Evolutionary conservation across 2,113 vertebrate species (phyloP).

Genomic region (Corythoichthys haematopterus): DNA sequence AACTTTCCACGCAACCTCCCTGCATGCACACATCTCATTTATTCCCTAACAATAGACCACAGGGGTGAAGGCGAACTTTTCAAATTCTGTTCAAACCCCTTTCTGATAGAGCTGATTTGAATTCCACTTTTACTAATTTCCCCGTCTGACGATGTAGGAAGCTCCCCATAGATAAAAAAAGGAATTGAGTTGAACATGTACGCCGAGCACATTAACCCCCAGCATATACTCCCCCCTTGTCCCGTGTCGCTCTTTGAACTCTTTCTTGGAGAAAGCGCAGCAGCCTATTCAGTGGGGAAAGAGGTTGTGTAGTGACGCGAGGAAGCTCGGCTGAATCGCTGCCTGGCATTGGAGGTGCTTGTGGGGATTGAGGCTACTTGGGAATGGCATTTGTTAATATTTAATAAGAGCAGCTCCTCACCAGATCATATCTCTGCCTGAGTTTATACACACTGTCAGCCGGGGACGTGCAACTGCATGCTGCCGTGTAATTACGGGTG

Average conservation of each 20-base stretch:
- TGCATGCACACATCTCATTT: constrained; percentile 31
- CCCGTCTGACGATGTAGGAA: constrained; percentile 39
- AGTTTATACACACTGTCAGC: constrained; percentile 64
- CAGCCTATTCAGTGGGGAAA: constrained; percentile 64
- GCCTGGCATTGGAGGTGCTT: constrained; percentile 62
- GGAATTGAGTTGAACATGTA: constrained; percentile 54
- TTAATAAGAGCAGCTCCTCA: constrained; percentile 71
- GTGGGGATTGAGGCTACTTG: constrained; percentile 68
- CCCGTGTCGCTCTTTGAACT: constrained; percentile 65
- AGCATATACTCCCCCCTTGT: constrained; percentile 9
- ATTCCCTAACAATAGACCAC: constrained; percentile 50
- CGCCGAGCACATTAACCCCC: constrained; percentile 50
- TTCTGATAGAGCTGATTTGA: constrained; percentile 59
- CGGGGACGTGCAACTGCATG: constrained; percentile 58
- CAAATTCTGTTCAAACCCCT: constrained; percentile 48
- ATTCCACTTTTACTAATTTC: constrained; percentile 61
- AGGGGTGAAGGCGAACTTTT: constrained; percentile 47
- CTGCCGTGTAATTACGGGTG: constrained; percentile 60
- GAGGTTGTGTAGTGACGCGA: constrained; percentile 55
- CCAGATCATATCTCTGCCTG: constrained; percentile 68
- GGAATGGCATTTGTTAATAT: constrained; percentile 74
- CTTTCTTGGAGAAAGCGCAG: constrained; percentile 54
- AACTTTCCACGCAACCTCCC: constrained; percentile 28
- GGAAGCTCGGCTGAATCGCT: constrained; percentile 52
- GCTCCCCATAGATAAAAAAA: constrained; percentile 60